Conservation (phyloP, 2,797 vertebrate genomes). For the Macropodus opercularis region DNA sequence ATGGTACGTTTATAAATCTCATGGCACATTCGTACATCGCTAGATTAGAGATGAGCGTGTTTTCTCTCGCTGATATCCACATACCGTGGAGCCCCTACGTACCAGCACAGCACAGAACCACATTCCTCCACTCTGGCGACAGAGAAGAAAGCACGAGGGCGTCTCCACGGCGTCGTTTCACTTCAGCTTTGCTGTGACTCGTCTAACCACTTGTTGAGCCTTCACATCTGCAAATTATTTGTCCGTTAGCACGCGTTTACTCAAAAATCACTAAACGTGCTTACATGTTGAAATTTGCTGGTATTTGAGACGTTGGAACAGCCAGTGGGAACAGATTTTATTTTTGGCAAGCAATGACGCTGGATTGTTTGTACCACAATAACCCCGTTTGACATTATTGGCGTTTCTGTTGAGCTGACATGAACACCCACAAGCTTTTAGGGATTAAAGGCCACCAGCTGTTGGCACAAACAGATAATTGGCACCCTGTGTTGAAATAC, state of each 20-base stretch:
- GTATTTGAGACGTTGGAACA: slow-evolving; percentile 19
- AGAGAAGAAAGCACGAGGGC: slow-evolving; percentile 18
- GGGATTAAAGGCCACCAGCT: slow-evolving; percentile 51
- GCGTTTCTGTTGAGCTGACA: slow-evolving; percentile 35
- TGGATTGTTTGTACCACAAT: slow-evolving; percentile 26
- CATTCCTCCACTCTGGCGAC: slow-evolving; percentile 43
- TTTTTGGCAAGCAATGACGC: slow-evolving; percentile 18
- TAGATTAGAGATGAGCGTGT: no score
- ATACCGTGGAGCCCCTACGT: slow-evolving; percentile 18
- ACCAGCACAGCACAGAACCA: slow-evolving; percentile 38
- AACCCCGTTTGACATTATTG: slow-evolving; percentile 33
- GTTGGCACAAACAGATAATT: slow-evolving; percentile 47
- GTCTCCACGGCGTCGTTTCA: slow-evolving; percentile 19
- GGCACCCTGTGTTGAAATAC: slow-evolving; percentile 22
- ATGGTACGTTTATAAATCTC: no score
- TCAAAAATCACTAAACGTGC: slow-evolving; percentile 18
- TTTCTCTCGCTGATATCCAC: slow-evolving; percentile 29
- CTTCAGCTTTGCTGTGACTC: slow-evolving; percentile 21
- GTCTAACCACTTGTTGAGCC: slow-evolving; percentile 19
- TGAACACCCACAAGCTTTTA: slow-evolving; percentile 44
- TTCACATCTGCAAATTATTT: slow-evolving; percentile 30
- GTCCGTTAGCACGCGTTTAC: slow-evolving; percentile 18
- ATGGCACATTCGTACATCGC: no score
- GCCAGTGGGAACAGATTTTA: slow-evolving; percentile 20
- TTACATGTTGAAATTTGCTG: slow-evolving; percentile 1